Base-by-base conservation (phyloP, 2,888 invertebrate genomes). In the Aricia artaxerxes region DNA sequence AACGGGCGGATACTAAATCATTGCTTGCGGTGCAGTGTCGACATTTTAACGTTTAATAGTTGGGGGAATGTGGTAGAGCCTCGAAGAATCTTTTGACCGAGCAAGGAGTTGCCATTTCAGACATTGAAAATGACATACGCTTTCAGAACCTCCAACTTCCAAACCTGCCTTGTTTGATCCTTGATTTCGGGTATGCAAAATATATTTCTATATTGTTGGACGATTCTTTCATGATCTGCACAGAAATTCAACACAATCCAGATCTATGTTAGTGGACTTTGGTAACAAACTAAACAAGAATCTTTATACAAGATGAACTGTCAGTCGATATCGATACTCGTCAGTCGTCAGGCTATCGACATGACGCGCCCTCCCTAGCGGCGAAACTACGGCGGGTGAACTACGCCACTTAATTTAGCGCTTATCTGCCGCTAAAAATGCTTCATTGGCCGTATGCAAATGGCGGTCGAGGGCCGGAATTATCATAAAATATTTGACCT, bases 401-500 rank as follows among this genome's bases (percentile, higher is more conserved):
- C 75, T 44, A 78, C 81, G 82, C 81, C 82, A 82, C 84, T 85
- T 85, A 83, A 85, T 85, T 84, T 84, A 82, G 79, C 83, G 83
- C 83, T 84, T 85, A 85, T 85, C 85, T 84, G 83, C 82, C 82
- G 82, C 82, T 81, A 83, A 84, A 82, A 82, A 83, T 84, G 84
- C 84, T 82, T 82, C 83, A 83, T 83, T 84, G 82, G 82, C 83
- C 82, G 81, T 83, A 85, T 86, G 85, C 84, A 84, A 85, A 86
- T 86, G 80, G 79, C 81, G 82, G 82, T 78, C 82, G 83, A 82
- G 83, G 84, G 82, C 83, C 82, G 80, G 81, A 79, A 84, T 84
- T 84, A 83, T 80, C 84, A 85, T 85, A 84, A 84, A 85, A 84
- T 83, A 82, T 82, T 84, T 82, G 83, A 84, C 82, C 83, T 83